Base-by-base conservation (phyloP, 2,797 vertebrate species). In the Spheniscus humboldti region DNA sequence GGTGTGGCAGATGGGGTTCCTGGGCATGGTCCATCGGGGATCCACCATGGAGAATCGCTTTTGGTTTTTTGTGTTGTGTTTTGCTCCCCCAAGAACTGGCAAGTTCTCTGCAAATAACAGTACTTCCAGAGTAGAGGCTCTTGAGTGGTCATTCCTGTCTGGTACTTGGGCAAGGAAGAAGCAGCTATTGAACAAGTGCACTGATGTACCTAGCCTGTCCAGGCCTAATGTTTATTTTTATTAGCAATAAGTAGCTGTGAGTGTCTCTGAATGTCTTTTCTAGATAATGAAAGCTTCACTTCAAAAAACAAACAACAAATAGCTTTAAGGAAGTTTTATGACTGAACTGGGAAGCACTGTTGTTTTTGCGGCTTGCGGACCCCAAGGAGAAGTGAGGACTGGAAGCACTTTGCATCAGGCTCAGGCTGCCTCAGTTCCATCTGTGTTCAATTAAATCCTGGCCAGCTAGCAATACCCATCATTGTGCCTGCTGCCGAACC, bases 211-310 rank as follows among this genome's bases (percentile, higher is more conserved):
- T 48, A 81, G 33, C 23, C 56, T 73, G 63, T 53, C 74, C 39
- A 83, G 63, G 10, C 25, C 59, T 67, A 86, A 76, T 47, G 76
- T 48, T 92, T 79, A 50, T 66, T 94, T 96, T 88, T 73, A 82
- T 93, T 69, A 81, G 25, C 1, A 1, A 13, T 79, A 69, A 92
- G 68, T 64, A 92, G 53, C 82, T 60, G 31, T 35, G 57, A 93
- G 50, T 59, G 50, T 80, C 45, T 94, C 92, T 88, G 48, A 94
- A 83, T 62, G 41, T 72, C 10, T 91, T 30, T 80, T 80, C 45
- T 43, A 90, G 63, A 76, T 90, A 94, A 95, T 79, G 82, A 94
- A 95, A 93, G 15, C 66, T 93, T 94, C 73, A 37, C 64, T 92
- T 85, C 45, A 66, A 90, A 94, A 92, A 85, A 27, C 57, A 73